Evolutionary conservation across 2,113 vertebrate genomes (phyloP).

Genomic region (Atherinomorus stipes): DNA sequence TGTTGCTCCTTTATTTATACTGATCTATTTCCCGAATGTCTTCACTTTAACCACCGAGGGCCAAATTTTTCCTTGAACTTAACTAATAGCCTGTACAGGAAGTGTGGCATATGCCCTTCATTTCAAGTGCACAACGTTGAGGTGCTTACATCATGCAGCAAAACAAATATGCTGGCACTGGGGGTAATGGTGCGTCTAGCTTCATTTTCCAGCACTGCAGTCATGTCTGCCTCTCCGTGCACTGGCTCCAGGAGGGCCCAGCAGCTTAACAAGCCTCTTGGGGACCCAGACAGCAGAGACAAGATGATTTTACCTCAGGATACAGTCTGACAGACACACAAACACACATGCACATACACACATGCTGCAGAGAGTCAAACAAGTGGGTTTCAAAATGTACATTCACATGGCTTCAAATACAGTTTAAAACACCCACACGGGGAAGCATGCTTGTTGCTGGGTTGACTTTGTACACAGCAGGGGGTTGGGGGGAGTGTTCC

Average conservation of each 20-base stretch:
- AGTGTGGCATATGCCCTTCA: slow-evolving; percentile 55
- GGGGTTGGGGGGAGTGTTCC: slow-evolving; percentile 33
- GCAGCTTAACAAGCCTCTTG: slow-evolving; percentile 77
- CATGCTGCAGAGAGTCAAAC: slow-evolving; percentile 60
- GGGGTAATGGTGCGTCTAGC: slow-evolving; percentile 72
- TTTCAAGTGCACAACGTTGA: slow-evolving; percentile 44
- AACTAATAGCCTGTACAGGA: neutral
- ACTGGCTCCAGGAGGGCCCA: slow-evolving; percentile 68
- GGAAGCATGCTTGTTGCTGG: slow-evolving; percentile 52
- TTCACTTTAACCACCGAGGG: neutral
- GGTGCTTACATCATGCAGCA: slow-evolving; percentile 71
- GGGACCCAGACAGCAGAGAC: slow-evolving; percentile 63
- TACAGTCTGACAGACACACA: slow-evolving; percentile 64
- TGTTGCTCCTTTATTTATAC: too few relatives aligned
- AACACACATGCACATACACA: slow-evolving; percentile 4
- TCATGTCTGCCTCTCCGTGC: slow-evolving; percentile 66
- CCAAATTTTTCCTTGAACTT: too few relatives aligned
- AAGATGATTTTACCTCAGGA: slow-evolving; percentile 73
- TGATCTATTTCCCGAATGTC: neutral
- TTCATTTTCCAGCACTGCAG: slow-evolving; percentile 75
- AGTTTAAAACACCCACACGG: slow-evolving; percentile 66
- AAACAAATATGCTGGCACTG: slow-evolving; percentile 74
- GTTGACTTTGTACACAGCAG: slow-evolving; percentile 43
- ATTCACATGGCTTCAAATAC: slow-evolving; percentile 59
- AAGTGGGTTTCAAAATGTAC: slow-evolving; percentile 71